Conservation (phyloP, 1,140 invertebrate species). For the Geopemphigus sp. region DNA sequence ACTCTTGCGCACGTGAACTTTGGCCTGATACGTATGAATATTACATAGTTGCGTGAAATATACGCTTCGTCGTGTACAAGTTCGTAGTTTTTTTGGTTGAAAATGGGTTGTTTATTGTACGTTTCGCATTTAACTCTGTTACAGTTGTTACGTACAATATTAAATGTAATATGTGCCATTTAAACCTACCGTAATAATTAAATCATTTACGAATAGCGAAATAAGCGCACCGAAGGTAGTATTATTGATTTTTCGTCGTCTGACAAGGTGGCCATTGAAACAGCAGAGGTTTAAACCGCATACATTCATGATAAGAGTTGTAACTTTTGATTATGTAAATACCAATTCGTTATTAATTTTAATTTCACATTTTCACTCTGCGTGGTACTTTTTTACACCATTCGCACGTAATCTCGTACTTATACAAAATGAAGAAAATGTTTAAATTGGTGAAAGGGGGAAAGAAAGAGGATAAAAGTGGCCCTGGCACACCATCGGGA, state of each 20-base stretch:
- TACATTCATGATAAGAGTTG: background rate
- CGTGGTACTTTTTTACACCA: no score
- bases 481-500: constrained; percentile 52
- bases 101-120: background rate
- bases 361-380: no score
- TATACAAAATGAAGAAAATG: constrained; percentile 54
- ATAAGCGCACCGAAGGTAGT: background rate
- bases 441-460: constrained; percentile 55
- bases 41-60: no score
- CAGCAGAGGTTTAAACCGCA: background rate
- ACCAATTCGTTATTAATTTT: background rate
- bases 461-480: constrained; percentile 52
- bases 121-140: background rate
- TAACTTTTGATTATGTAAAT: background rate
- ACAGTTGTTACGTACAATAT: background rate
- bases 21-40: no score
- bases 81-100: background rate
- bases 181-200: background rate
- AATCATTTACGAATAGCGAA: background rate
- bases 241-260: constrained; percentile 19
- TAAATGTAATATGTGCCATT: background rate
- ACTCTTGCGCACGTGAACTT: no score
- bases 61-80: no score
- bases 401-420: background rate
- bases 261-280: background rate